These are phyloP conservation scores for Dryococelus australis DNA, from an alignment of 2,888 invertebrate species.

Conservation along the genomic window DNA sequence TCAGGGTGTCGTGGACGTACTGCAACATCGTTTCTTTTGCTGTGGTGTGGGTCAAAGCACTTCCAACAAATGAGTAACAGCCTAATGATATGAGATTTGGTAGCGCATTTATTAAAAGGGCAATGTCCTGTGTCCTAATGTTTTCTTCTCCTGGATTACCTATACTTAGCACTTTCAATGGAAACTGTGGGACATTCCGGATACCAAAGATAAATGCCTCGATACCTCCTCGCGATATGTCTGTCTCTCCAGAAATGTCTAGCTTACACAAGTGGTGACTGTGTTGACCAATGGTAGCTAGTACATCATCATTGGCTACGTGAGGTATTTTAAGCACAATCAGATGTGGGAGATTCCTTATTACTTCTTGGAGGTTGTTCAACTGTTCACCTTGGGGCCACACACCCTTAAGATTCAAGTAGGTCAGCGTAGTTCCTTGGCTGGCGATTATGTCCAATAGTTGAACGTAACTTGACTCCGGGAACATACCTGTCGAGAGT, in stretches of 20 bases:
- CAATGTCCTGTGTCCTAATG: conserved; percentile 22
- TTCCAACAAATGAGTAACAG: conserved; percentile 36
- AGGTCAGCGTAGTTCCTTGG: not conserved
- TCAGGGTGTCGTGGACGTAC: not conserved
- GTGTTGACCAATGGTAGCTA: not conserved
- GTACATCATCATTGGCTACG: not conserved
- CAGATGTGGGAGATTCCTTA: not conserved
- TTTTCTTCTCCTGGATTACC: conserved; percentile 34
- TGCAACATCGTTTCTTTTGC: not conserved
- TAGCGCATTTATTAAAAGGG: conserved; percentile 27
- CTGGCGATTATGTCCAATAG: not conserved
- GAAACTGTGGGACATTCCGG: not conserved
- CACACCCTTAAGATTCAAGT: not conserved
- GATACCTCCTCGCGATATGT: not conserved
- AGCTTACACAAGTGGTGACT: not conserved
- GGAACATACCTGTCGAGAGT: conserved; percentile 12
- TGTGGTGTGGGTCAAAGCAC: conserved; percentile 29
- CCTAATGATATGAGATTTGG: conserved; percentile 33
- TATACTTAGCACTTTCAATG: conserved; percentile 29
- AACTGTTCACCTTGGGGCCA: not conserved
- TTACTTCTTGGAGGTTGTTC: not conserved
- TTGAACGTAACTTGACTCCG: not conserved
- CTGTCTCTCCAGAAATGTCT: not conserved
- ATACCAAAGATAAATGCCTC: not conserved
- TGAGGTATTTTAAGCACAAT: conserved; percentile 11